Base-by-base conservation (phyloP, 1,140 invertebrate genomes). In the Drosophila sp. region DNA sequence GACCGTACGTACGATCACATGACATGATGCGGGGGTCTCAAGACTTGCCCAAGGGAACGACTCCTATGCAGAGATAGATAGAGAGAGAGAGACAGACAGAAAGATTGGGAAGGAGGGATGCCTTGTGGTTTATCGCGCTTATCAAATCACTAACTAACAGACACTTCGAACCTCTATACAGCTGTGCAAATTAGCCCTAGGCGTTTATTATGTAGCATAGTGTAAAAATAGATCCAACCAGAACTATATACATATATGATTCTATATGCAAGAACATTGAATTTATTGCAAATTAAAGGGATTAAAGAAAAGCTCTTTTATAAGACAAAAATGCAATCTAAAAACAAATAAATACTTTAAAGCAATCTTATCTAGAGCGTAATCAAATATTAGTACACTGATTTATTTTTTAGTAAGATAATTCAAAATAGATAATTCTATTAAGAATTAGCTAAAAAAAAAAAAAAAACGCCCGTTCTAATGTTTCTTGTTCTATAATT, bases 111-210 rank as follows among this genome's bases (percentile, higher is more conserved):
- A 71, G 50, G 54, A 54, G 63, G 70, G 41, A 66, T n/a, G n/a
- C 50, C 70, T 79, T 30, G 40, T 58, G 33, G 83, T 80, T 87
- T 87, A 87, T 87, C 84, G 83, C 76, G 73, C 83, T 87, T 87
- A 87, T 84, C 84, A 87, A 68, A 89, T 87, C 80, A 72, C 72
- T 72, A 80, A 77, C 82, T 89, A 35, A 57, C 30, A 6, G 33
- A 32, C 8, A 50, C 8, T 6, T 27, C 23, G 54, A 3, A 17
- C 35, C 35, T 38, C 8, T 4, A 30, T 30, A 32, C n/a, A 50
- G 6, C 23, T 50, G 23, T 29, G 27, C 7, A 55, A 30, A 35
- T 23, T 57, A 35, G 4, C 32, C 32, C 2, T 23, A 35, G 32
- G 56, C 3, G 8, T 56, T 30, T 6, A 32, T 4, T 32, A n/a